A percentile compares a stretch with the other conserved stretches of the same genome.
These are phyloP conservation scores for Toxotes chatareus DNA, from an alignment of 2,113 vertebrate genomes.

Conservation along the genomic window DNA sequence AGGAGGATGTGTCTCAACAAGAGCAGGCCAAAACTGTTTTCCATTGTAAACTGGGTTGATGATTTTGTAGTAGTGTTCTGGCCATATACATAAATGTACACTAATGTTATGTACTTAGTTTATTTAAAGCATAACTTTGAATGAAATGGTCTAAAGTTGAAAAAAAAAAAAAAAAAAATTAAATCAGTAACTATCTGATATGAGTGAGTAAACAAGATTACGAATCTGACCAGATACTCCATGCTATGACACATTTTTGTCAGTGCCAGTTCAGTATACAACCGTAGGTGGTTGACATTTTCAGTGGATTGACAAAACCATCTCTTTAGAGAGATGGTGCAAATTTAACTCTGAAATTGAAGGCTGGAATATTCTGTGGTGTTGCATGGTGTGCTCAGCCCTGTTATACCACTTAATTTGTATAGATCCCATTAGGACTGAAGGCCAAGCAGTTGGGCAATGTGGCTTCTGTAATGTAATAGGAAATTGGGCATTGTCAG, in stretches of 20 bases:
- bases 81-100: constrained; percentile 20
- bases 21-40: constrained; percentile 38
- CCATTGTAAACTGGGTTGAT: constrained; percentile 25
- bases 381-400: not conserved
- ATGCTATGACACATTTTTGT: not conserved
- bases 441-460: constrained; percentile 29
- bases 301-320: not conserved
- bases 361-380: not conserved
- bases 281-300: not conserved
- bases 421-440: constrained; percentile 35
- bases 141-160: not conserved
- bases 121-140: not conserved
- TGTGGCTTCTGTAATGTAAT: not conserved
- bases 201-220: not conserved
- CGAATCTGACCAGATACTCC: not conserved
- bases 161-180: too few species aligned
- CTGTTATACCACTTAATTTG: constrained; percentile 36
- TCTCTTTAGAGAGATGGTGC: not conserved
- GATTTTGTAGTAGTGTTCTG: not conserved
- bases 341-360: not conserved
- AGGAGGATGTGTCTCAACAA: constrained; percentile 63
- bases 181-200: not conserved
- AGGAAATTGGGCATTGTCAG: too few species aligned
- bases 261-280: not conserved
- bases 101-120: not conserved